Percentiles rank a stretch among this genome's conserved stretches.
Conservation (phyloP, 2,797 vertebrate species). For the Sphaeramia orbicularis region DNA sequence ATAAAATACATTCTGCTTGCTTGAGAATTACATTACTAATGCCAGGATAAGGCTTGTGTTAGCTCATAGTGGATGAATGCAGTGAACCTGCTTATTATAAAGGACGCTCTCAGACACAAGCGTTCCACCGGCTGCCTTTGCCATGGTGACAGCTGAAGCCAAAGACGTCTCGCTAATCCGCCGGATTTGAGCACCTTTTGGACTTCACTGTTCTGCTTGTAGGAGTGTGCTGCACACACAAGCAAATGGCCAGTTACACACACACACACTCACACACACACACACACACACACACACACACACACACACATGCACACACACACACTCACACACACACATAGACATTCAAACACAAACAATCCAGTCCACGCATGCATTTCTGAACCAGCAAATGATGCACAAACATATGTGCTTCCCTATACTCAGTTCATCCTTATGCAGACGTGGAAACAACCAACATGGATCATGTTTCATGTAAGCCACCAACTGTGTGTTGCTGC, state of each 20-base stretch:
- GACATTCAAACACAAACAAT: conserved; percentile 9
- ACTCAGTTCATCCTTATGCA: not conserved
- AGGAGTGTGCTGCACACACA: conserved; percentile 50
- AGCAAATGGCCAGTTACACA: conserved; percentile 35
- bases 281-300: no score
- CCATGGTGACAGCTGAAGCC: conserved; percentile 82
- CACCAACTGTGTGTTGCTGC: conserved; percentile 25
- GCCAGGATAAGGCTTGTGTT: conserved; percentile 51
- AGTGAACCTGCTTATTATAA: conserved; percentile 56
- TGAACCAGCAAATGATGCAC: no score
- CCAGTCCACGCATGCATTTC: not conserved
- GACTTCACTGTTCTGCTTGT: conserved; percentile 46
- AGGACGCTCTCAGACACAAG: conserved; percentile 51
- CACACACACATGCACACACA: conserved; percentile 36
- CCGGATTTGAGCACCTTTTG: conserved; percentile 69
- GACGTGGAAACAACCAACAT: conserved; percentile 7
- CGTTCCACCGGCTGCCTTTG: conserved; percentile 73
- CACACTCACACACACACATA: no score
- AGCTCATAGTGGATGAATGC: conserved; percentile 54
- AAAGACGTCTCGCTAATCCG: conserved; percentile 76
- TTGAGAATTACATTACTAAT: conserved; percentile 57
- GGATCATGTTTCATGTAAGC: not conserved
- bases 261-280: conserved; percentile 37
- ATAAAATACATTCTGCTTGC: conserved; percentile 25
- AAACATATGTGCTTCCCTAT: not conserved